These are phyloP conservation scores for Tragelaphus oryx DNA, from an alignment of 2,797 vertebrate species.

Conservation along the genomic window DNA sequence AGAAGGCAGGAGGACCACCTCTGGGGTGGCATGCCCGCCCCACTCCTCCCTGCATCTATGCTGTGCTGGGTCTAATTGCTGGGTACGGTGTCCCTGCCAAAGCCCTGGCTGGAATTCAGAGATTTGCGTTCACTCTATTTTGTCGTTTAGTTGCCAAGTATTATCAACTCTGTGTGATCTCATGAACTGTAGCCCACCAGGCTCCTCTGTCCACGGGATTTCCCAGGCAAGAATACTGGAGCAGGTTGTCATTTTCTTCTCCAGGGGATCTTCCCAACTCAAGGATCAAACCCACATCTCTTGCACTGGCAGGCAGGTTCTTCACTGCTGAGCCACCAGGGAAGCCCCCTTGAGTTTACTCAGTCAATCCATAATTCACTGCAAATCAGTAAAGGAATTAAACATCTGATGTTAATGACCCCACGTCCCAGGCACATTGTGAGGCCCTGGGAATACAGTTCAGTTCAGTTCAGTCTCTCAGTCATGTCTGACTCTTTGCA, in stretches of 20 bases:
- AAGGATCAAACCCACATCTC: neutral
- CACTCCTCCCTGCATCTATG: accelerated
- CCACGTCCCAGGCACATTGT: no score
- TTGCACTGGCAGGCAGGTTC: neutral
- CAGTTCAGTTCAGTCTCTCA: neutral
- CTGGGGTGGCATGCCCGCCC: neutral
- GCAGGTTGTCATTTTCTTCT: neutral
- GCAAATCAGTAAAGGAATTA: neutral
- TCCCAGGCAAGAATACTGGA: neutral
- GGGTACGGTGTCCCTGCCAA: accelerated
- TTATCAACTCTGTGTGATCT: neutral
- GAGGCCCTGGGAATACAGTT: neutral
- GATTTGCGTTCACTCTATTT: neutral
- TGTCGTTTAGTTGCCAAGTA: neutral
- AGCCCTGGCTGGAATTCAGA: neutral
- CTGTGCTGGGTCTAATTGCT: neutral
- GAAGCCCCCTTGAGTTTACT: neutral
- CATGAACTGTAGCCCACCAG: neutral
- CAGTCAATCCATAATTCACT: neutral
- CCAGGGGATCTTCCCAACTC: neutral
- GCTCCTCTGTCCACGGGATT: neutral
- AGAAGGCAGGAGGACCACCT: neutral
- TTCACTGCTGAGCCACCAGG: neutral
- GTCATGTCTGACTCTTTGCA: neutral
- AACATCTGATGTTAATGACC: neutral